Conservation (phyloP, 2,113 vertebrate genomes). For the Sander lucioperca region DNA sequence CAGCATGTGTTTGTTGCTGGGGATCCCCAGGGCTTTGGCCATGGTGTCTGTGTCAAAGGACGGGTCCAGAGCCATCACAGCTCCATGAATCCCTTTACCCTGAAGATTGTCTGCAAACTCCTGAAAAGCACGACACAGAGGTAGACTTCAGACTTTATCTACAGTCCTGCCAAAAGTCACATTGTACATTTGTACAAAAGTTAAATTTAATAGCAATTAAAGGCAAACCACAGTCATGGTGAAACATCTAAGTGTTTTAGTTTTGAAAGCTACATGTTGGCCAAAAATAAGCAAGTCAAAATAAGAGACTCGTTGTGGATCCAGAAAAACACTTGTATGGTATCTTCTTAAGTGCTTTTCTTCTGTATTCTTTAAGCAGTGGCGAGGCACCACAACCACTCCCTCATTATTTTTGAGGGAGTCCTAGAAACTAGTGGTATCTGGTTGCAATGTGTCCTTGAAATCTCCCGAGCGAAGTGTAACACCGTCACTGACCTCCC, state of each 20-base stretch:
- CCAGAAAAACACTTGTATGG: conserved; percentile 12
- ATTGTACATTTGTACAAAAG: neutral
- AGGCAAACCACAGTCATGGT: neutral
- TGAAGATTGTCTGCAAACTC: conserved; percentile 89
- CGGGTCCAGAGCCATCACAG: conserved; percentile 86
- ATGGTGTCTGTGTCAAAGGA: conserved; percentile 86
- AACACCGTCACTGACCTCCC: conserved; percentile 37
- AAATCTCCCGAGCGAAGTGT: conserved; percentile 9
- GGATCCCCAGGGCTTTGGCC: conserved; percentile 83
- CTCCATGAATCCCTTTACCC: conserved; percentile 89
- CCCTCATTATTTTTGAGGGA: conserved; percentile 36
- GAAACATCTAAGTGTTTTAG: neutral
- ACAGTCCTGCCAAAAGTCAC: neutral
- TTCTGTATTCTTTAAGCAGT: conserved; percentile 19
- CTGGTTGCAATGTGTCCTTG: conserved; percentile 22
- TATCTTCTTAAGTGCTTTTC: conserved; percentile 14
- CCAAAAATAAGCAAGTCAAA: neutral
- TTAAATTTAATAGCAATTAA: conserved; percentile 11
- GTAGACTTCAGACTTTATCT: neutral
- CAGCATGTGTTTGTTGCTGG: conserved; percentile 88
- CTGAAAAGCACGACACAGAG: conserved; percentile 65
- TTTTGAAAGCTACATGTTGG: neutral
- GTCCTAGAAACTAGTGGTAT: conserved; percentile 22
- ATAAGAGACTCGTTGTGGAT: neutral
- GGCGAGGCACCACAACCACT: conserved; percentile 6